Base-by-base conservation (phyloP, 2,888 invertebrate species). In the Rhingia rostrata region DNA sequence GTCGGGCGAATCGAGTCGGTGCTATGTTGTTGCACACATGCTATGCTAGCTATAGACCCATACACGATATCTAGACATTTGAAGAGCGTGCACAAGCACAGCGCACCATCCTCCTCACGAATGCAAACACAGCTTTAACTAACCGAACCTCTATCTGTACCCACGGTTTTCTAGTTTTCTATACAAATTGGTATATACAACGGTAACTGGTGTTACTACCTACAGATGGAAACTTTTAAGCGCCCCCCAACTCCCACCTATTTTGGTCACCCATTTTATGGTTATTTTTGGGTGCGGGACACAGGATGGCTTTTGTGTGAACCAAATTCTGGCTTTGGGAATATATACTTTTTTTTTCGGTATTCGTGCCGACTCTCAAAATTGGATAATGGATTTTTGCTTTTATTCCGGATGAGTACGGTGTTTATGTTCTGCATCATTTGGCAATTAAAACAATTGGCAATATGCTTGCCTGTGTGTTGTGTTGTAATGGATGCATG, bases 271-370 rank as follows among this genome's bases (percentile, higher is more conserved):
- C 7, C 10, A 7, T 14, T 9, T 3, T 35, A 9, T 45, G 35
- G 9, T 51, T 43, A 9, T 12, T 32, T 53, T 49, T 39, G 56
- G 70, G 60, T 51, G 61, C 60, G 61, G 43, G 53, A 53, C 43
- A 51, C 33, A 61, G 72, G 51, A 61, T 53, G 61, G 61, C 9
- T 61, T 45, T 61, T 72, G 61, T 72, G 60, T 72, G 72, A 72
- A 61, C 72, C 39, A 22, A 49, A 70, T 70, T 70, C 70, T 60
- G 60, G 70, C 49, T 60, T 70, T 70, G n/a, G 58, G 70, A 58
- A 63, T 10, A 37, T 37, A 32, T 22, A 22, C 22, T 33, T 53
- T 67, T 54, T 69, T 49, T 60, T 54, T 41, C 39, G 22, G 5
- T 10, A 53, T 39, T 66, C 32, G 14, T 37, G 39, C 45, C 33